Conservation (phyloP, 2,888 invertebrate genomes). For the Allygus modestus region DNA sequence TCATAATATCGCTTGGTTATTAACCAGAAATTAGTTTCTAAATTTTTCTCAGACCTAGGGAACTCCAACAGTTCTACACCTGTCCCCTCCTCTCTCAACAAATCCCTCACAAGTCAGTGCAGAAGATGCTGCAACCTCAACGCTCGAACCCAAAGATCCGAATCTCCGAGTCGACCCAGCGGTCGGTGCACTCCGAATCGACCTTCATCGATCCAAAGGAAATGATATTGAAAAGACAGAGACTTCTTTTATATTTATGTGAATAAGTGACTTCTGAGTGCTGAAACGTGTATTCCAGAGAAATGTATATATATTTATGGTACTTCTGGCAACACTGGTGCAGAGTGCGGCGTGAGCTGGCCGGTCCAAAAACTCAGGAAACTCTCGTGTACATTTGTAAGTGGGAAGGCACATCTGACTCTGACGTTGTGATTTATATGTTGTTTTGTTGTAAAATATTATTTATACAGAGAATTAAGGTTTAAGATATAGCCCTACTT, state of each 20-base stretch:
- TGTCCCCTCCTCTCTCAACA: slow-evolving; percentile 1
- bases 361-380: slow-evolving; percentile 44
- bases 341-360: background rate
- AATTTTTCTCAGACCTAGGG: too few relatives aligned
- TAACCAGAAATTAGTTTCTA: too few relatives aligned
- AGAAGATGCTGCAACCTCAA: background rate
- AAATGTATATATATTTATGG: slow-evolving; percentile 62
- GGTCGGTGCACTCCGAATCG: slow-evolving; percentile 29
- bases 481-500: background rate
- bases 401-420: slow-evolving; percentile 28
- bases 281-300: slow-evolving; percentile 45
- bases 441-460: slow-evolving; percentile 25
- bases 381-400: slow-evolving; percentile 41
- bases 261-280: slow-evolving; percentile 35
- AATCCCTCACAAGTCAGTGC: background rate
- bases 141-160: slow-evolving; percentile 20
- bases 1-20: too few relatives aligned
- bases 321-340: slow-evolving; percentile 59
- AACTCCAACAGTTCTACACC: too few relatives aligned
- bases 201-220: slow-evolving; percentile 33
- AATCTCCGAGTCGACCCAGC: slow-evolving; percentile 6
- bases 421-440: slow-evolving; percentile 31
- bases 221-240: slow-evolving; percentile 24
- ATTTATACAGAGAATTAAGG: slow-evolving; percentile 32
- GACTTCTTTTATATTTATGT: slow-evolving; percentile 30